A percentile compares a stretch with the other conserved stretches of the same genome.
phyloP scores from a whole-genome alignment of 2,888 invertebrate species.

The Hermaeophaga mercurialis region DNA sequence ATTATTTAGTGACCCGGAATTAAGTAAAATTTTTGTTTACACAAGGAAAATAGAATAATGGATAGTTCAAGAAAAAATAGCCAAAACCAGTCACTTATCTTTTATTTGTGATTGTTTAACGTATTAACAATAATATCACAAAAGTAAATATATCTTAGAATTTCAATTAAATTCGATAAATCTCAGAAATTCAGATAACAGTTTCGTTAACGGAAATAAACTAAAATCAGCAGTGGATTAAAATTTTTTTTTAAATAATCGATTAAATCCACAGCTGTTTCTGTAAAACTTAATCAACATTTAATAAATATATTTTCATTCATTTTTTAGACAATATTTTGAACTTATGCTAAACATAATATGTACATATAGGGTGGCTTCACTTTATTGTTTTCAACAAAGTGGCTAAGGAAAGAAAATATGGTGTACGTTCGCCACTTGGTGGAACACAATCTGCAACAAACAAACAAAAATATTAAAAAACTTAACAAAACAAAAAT shows the following conservation, averaged over 20 bases:
- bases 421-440: conserved; percentile 15
- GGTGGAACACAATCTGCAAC: neutral
- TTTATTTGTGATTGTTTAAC: conserved; percentile 33
- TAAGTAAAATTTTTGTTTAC: too few relatives aligned
- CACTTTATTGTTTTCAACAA: neutral
- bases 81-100: conserved; percentile 19
- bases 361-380: conserved; percentile 10
- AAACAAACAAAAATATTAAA: too few relatives aligned
- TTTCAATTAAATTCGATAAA: conserved; percentile 5
- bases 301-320: neutral
- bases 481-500: too few relatives aligned
- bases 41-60: too few relatives aligned
- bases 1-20: too few relatives aligned
- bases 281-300: neutral
- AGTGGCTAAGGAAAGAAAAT: conserved; percentile 14
- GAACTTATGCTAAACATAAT: conserved; percentile 11
- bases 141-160: conserved; percentile 27
- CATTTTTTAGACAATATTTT: conserved; percentile 11
- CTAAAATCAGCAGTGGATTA: neutral
- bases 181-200: neutral
- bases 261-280: neutral
- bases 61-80: neutral
- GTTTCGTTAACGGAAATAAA: neutral
- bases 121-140: conserved; percentile 32
- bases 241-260: too few relatives aligned